Evolutionary conservation across 1,140 invertebrate species (phyloP), one percentile per base, ranked within the genome.

Genomic region (Charaxes varanes): DNA sequence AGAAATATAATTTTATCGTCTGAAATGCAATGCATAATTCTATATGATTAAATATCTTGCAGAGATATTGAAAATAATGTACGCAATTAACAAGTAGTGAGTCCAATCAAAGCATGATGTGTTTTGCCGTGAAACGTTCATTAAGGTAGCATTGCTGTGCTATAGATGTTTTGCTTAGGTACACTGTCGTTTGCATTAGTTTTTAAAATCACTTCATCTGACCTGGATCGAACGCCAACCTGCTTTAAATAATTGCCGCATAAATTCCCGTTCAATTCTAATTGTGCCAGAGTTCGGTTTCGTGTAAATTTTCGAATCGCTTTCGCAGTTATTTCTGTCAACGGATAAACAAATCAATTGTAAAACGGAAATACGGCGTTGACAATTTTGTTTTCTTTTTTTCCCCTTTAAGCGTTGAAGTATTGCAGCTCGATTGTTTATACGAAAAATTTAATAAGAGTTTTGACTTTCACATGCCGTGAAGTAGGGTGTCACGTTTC

Each of bases 181-280:
- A 55, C 67, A 58, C 62, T 70, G 62, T 73, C 62, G 70, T 66
- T 77, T 77, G 63, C 67, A 77, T 80, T 77, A 76, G 69, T 73
- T 74, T 70, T 66, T 66, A 76, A 73, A 77, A 80, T 77, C 68
- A 73, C 69, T 80, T 76, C 69, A 76, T 76, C 66, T 76, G 76
- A 77, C 69, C 71, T 65, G 65, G 64, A 77, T 76, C 63, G 69
- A 71, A 71, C 62, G 68, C 49, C 58, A 68, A 64, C 53, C 55
- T 62, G 71, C 71, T 68, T 62, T 69, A 68, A 73, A 64, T 80
- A 77, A 80, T 77, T 77, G 71, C 72, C 69, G 70, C 65, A 80
- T 77, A 77, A 80, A 74, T 71, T 71, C 60, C 67, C 65, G 65
- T 59, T 62, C 61, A 44, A 50, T 69, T 62, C 65, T 66, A 69